Evolutionary conservation across 2,888 invertebrate species (phyloP), one percentile per base, ranked within the genome.

Genomic region (Dicranocentrus wangi): DNA sequence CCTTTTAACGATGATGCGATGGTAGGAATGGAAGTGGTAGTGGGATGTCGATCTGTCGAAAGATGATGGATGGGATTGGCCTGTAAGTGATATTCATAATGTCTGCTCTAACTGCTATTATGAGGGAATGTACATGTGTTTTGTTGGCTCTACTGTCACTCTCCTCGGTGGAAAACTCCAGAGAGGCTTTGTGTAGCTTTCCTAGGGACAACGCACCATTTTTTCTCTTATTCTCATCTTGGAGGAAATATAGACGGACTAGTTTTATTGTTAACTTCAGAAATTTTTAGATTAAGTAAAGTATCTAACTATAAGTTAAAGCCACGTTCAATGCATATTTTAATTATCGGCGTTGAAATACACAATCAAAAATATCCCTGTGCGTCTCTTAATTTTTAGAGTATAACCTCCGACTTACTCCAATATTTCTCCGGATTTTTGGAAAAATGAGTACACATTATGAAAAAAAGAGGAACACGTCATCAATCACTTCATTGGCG

Each of bases 401-500:
- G n/a, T n/a, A n/a, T n/a, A n/a, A n/a, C n/a, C n/a, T n/a, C n/a
- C n/a, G n/a, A n/a, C n/a, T n/a, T n/a, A n/a, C n/a, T n/a, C n/a
- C n/a, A n/a, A n/a, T n/a, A n/a, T n/a, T 63, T 63, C 21, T 63
- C 7, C 2, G 39, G 42, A 43, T 63, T 63, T 73, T n/a, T 17
- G 55, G 25, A 32, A 55, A 68, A 69, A 69, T 65, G 32, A 28
- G 21, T 60, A 28, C 27, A 73, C 65, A 55, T 72, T 75, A 66
- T 28, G 21, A 58, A 81, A 69, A 77, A n/a, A 78, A 80, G 75
- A 82, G 81, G 73, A 73, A 75, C 73, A 83, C 63, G 81, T 85
- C 84, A 85, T 85, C 83, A 85, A 85, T 85, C 85, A 85, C 82
- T 83, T 84, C 73, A 84, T 81, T 85, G 83, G 82, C 83, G 84